Evolutionary conservation across 2,888 invertebrate genomes (phyloP), one percentile per base, ranked within the genome.

Genomic region (Ceriagrion tenellum): DNA sequence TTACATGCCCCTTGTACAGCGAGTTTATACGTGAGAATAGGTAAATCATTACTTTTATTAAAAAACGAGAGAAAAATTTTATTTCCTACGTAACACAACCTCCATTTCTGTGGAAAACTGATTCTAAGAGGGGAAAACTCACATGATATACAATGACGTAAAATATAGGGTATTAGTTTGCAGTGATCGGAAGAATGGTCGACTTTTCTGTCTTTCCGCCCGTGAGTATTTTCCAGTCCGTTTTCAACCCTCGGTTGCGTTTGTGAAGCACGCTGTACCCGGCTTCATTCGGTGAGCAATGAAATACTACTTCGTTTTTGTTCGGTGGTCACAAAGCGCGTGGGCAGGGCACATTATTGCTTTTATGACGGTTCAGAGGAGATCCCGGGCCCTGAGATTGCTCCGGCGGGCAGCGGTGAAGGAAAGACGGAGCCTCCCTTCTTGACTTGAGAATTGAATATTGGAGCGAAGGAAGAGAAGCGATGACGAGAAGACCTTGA

Each of bases 331-430:
- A 12, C 20, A 91, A 35, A 63, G 63, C 26, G 91, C 10, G 69
- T 18, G 20, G 59, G 59, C 16, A 2, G 20, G 59, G 59, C 16
- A 2, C 16, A 6, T 59, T 20, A 69, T 63, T 63, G 59, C 91
- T 63, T 91, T 91, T 91, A 91, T 91, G 91, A 91, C 59, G 91
- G 91, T 91, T 47, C 30, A 2, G 91, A 59, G 6, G 91, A 63
- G 91, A 91, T 91, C 90, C 40, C n/a, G n/a, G n/a, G n/a, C n/a
- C n/a, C n/a, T n/a, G 69, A 69, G 69, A 69, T 69, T 69, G 69
- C 69, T 26, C 69, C n/a, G 8, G 69, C 23, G 23, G 12, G 26
- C 6, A 8, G n/a, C 23, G n/a, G 69, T 20, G 26, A 23, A n/a
- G 69, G 69, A n/a, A 12, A 8, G 69, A 26, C n/a, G 23, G 10